Base-by-base conservation (phyloP, 1,140 invertebrate species). In the Drosophila pseudoobscura region DNA sequence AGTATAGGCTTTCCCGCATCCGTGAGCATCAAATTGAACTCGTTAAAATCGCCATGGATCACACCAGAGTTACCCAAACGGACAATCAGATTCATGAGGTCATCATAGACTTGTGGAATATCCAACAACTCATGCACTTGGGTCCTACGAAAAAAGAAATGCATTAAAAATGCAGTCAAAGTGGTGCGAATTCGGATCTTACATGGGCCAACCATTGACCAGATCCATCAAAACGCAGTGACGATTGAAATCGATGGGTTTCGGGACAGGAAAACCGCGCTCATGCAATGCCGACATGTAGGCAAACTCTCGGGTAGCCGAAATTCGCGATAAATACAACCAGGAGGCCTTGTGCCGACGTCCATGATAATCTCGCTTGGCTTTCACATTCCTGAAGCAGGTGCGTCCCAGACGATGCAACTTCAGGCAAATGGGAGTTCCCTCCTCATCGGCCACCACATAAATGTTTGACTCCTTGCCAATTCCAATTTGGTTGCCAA, bases 1-100 rank as follows among this genome's bases (percentile, higher is more conserved):
- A 99, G 93, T 46, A 98, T 93, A 0, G 98, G 95, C 61, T 95
- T 95, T 31, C 95, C 95, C 0, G 96, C 94, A 80, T 97, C 94
- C 26, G 94, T 94, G 0, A 99, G 92, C 94, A 99, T 97, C 49
- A 99, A 95, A 91, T 99, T 99, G 91, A 99, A 99, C 93, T 99
- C 99, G 92, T 99, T 99, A 82, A 99, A 99, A 93, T 99, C 99
- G 2, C 98, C 97, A 92, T 99, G 99, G 85, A 99, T 99, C 1
- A 99, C 96, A 1, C 99, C 99, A 91, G 96, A 95, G 92, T 98
- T 97, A 22, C 96, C 99, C 35, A 99, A 93, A 64, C 94, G 94
- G 0, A 99, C 95, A 60, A 99, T 97, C 4, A 99, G 93, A 82
- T 97, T 94, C 98, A 99, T 99, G 62, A 99, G 93, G 78, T 98